Evolutionary conservation across 2,888 invertebrate genomes (phyloP).

Genomic region (Pteria penguin): DNA sequence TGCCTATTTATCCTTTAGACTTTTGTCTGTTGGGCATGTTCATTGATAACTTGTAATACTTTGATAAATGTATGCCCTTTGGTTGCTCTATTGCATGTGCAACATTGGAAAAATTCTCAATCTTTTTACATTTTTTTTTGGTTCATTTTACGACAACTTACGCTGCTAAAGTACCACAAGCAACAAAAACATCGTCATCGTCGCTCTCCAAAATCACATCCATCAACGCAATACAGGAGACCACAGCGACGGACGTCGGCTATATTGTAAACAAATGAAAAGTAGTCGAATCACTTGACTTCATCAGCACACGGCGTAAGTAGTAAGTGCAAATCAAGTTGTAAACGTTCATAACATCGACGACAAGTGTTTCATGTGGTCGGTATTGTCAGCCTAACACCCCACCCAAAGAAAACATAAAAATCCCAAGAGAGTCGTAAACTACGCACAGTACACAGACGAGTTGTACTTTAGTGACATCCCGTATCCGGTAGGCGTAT

Average conservation of each 20-base stretch:
- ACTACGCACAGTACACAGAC: neutral
- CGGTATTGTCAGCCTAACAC: neutral
- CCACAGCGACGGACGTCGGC: no score
- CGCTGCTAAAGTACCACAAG: no score
- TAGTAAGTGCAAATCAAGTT: neutral
- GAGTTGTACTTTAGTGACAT: slow-evolving; percentile 32
- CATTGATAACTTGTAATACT: neutral
- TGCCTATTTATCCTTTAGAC: no score
- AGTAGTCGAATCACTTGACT: no score
- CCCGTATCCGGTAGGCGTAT: slow-evolving; percentile 19
- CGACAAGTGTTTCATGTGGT: neutral
- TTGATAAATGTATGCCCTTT: slow-evolving; percentile 18
- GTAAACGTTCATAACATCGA: neutral
- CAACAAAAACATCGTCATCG: no score
- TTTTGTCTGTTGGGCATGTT: slow-evolving; percentile 12
- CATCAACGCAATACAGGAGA: no score
- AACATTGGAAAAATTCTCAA: slow-evolving; percentile 21
- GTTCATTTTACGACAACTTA: no score
- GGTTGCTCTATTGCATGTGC: slow-evolving; percentile 18
- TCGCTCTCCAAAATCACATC: no score
- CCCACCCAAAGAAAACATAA: neutral
- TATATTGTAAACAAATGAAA: no score
- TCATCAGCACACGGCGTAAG: no score
- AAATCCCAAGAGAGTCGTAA: neutral
- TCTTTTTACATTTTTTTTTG: slow-evolving; percentile 10